Evolutionary conservation across 2,797 vertebrate species (phyloP), one percentile per base, ranked within the genome.

Genomic region (Kryptopterus vitreolus): DNA sequence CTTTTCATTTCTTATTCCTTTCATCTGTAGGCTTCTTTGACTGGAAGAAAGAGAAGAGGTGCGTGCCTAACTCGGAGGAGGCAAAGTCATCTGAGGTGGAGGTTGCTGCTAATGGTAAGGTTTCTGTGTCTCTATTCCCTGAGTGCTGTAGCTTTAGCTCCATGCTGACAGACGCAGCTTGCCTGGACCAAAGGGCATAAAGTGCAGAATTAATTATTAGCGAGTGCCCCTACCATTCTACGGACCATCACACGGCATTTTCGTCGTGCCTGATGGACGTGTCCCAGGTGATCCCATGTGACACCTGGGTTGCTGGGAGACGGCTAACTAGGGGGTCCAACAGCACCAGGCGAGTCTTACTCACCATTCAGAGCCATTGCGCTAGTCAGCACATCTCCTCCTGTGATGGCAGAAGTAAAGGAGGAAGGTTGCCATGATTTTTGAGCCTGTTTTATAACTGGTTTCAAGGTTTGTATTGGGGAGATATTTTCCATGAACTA

Each of bases 191-290:
- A 66, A 83, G 89, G 91, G 87, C 89, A 87, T 87, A 83, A 86
- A 84, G 85, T 85, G 87, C 84, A 88, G 86, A 89, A 94, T 94
- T 94, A 95, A 94, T 89, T 92, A 94, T 94, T 94, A 91, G 88
- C 90, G 81, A 93, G 90, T 85, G 89, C 85, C 76, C 82, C 85
- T 86, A 85, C 89, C 92, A 91, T 91, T 91, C n/a, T 88, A 89
- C 87, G 89, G 91, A 83, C 86, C 89, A 94, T 94, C 90, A 87
- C 84, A 90, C 84, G 87, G 91, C 86, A 84, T 80, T 85, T 80
- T 62, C 72, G 76, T 62, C 70, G 83, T 53, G 83, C 86, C 84
- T 86, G 86, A 77, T n/a, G 79, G 79, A 85, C 59, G 79, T 48
- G 82, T 72, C 81, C 77, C 81, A 58, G 81, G 55, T 57, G 57